Conservation (phyloP, 2,797 vertebrate genomes). For the Neosilurus hyrtlii region DNA sequence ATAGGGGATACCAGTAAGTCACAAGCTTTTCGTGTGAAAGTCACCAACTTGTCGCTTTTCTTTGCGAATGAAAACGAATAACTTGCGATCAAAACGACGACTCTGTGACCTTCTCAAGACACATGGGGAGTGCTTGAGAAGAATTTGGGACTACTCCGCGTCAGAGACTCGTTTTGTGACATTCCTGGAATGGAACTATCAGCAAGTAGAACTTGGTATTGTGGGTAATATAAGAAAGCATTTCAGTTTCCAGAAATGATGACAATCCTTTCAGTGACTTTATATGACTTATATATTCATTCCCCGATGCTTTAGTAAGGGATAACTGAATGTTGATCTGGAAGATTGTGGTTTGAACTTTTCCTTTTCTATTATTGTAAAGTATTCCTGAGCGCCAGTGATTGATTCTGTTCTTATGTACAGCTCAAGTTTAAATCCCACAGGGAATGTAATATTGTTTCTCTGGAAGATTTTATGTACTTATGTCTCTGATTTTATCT, state of each 20-base stretch:
- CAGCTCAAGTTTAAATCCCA: background rate
- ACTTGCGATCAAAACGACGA: no score
- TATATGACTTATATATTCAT: background rate
- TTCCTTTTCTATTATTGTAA: background rate
- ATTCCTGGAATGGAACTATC: background rate
- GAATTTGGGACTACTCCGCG: no score
- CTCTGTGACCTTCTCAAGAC: no score
- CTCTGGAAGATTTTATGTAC: background rate
- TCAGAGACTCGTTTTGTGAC: no score
- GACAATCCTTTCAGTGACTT: background rate
- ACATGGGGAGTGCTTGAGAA: no score
- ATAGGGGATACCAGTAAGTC: no score
- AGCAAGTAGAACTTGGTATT: background rate
- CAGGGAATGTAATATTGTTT: background rate
- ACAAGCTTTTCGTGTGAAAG: no score
- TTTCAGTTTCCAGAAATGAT: background rate
- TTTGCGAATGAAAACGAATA: no score
- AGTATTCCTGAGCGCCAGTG: background rate
- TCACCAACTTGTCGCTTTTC: no score
- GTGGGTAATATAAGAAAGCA: background rate
- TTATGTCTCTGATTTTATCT: background rate
- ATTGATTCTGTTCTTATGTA: background rate
- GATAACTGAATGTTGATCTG: background rate
- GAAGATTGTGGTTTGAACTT: background rate
- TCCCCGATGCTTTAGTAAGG: background rate